phyloP scores from a whole-genome alignment of 1,140 invertebrate genomes.

The Listronotus bonariensis region DNA sequence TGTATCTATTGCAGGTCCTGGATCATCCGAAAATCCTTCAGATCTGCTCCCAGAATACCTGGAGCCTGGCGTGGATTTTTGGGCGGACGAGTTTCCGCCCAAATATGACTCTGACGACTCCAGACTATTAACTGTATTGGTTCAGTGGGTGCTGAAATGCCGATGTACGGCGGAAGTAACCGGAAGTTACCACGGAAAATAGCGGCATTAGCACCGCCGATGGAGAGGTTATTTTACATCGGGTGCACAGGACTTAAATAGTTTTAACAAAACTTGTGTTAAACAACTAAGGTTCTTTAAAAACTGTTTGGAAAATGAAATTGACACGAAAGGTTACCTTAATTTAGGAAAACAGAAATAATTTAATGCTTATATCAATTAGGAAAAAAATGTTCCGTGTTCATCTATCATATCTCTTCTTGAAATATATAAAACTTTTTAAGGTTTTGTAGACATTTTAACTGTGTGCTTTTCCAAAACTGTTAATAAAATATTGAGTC shows the following conservation, averaged over 20 bases:
- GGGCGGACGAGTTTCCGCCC: slow-evolving; percentile 44
- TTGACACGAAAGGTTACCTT: too few species aligned
- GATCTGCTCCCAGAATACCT: slow-evolving; percentile 50
- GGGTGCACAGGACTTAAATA: slow-evolving; percentile 50
- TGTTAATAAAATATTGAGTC: too few species aligned
- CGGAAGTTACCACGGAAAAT: slow-evolving; percentile 30
- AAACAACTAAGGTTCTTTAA: too few species aligned
- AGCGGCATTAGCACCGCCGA: slow-evolving; percentile 4
- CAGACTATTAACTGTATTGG: slow-evolving; percentile 43
- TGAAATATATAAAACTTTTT: too few species aligned
- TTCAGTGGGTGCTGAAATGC: slow-evolving; percentile 54
- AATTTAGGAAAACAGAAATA: too few species aligned
- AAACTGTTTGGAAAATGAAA: too few species aligned
- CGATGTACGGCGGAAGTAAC: slow-evolving; percentile 39
- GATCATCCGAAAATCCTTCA: slow-evolving; percentile 34
- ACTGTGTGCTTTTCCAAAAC: too few species aligned
- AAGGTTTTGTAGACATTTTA: too few species aligned
- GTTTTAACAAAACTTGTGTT: too few species aligned
- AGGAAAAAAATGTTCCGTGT: too few species aligned
- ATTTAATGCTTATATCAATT: too few species aligned
- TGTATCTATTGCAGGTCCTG: slow-evolving; percentile 26
- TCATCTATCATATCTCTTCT: too few species aligned
- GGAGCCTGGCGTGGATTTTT: slow-evolving; percentile 49
- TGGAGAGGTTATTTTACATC: slow-evolving; percentile 46
- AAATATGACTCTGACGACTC: slow-evolving; percentile 40